phyloP scores from a whole-genome alignment of 2,888 invertebrate species.

The Melanargia galathea region DNA sequence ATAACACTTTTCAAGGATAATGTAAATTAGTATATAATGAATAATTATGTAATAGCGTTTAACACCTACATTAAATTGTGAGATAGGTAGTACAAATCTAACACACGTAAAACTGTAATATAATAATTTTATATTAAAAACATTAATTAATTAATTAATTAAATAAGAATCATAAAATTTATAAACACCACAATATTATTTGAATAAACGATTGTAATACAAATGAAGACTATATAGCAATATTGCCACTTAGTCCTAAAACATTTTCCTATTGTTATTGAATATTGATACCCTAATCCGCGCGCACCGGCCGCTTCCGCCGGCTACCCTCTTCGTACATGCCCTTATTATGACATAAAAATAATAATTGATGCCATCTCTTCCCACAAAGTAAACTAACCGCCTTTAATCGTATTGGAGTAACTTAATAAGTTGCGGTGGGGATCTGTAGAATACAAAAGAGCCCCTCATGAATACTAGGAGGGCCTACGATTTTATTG shows the following conservation, averaged over 20 bases:
- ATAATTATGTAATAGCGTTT: too few relatives aligned
- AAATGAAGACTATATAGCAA: neutral
- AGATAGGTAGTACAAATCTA: neutral
- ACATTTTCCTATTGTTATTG: slow-evolving; percentile 29
- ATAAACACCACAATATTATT: neutral
- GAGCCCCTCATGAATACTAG: neutral
- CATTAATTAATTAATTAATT: neutral
- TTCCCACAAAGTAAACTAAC: slow-evolving; percentile 55
- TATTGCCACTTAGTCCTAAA: slow-evolving; percentile 20
- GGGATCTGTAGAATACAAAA: neutral
- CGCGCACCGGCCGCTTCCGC: slow-evolving; percentile 46
- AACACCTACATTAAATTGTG: too few relatives aligned
- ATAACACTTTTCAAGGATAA: too few relatives aligned
- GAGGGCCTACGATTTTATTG: neutral
- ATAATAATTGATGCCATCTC: slow-evolving; percentile 59
- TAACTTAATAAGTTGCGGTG: slow-evolving; percentile 40
- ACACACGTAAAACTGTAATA: neutral
- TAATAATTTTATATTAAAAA: neutral
- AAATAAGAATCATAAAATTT: too few relatives aligned
- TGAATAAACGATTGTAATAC: too few relatives aligned
- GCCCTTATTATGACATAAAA: slow-evolving; percentile 68
- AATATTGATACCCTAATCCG: slow-evolving; percentile 37
- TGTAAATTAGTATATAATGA: too few relatives aligned
- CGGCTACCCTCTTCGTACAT: slow-evolving; percentile 47
- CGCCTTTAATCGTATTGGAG: slow-evolving; percentile 52